Evolutionary conservation across 2,113 vertebrate species (phyloP), one percentile per base, ranked within the genome.

Genomic region (Elachura formosa): DNA sequence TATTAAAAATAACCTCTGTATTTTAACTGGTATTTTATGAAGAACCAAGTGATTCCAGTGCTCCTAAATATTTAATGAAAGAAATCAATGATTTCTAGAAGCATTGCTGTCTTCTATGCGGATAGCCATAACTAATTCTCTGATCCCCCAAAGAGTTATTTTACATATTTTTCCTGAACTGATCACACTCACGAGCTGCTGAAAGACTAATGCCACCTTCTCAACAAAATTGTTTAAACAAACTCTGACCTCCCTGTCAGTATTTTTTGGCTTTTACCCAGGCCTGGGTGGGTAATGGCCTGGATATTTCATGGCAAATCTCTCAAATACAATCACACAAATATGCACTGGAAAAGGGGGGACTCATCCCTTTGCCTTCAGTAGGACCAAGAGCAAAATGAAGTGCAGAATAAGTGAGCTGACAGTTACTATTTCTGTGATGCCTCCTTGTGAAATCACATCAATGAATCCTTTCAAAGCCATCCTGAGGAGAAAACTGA

Each of bases 1-100:
- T 74, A 63, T 84, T 89, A 87, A 95, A 95, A 94, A 95, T 74
- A 91, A 41, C 33, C 43, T 94, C 79, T 89, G 56, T 51, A 43
- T 36, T 59, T 77, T 62, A 94, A 84, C 51, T 68, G 59, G 69
- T 89, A 69, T 79, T 84, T 93, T 91, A 92, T 10, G 62, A 92
- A 91, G 77, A 96, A 84, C 22, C 34, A 51, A 95, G 77, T 91
- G 61, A 89, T 71, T 94, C 95, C 69, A 92, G 77, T 40, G 58
- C 59, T 89, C 41, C 74, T 89, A 85, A 93, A 93, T 85, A 87
- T 69, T 94, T 95, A 89, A 96, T 55, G 90, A 94, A 87, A 85
- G 49, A 84, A 94, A 88, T 67, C 71, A 92, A 69, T 62, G n/a
- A 71, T 72, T 89, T 93, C 71, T 87, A 82, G 72, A 83, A 91